Evolutionary conservation across 2,797 vertebrate genomes (phyloP).

Genomic region (Paratrypauchen microcephalus): DNA sequence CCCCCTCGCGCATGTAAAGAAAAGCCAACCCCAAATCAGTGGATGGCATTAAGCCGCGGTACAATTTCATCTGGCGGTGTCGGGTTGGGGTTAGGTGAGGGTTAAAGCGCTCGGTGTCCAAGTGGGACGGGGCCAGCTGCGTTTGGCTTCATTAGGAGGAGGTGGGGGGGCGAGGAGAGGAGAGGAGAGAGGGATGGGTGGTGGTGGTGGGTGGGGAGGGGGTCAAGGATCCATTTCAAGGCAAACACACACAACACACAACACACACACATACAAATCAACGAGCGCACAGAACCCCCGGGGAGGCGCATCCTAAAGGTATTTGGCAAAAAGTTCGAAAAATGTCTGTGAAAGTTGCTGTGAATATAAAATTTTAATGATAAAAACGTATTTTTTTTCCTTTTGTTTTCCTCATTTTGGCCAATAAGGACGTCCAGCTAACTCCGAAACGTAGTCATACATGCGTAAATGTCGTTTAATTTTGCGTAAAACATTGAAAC

Average conservation of each 20-base stretch:
- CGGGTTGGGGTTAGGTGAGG: conserved; percentile 98
- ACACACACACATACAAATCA: conserved; percentile 67
- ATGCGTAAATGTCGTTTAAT: too few species aligned
- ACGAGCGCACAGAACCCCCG: conserved; percentile 83
- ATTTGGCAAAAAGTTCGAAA: conserved; percentile 17
- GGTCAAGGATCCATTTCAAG: conserved; percentile 90
- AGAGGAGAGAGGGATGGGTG: background rate
- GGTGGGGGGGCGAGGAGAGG: conserved; percentile 56
- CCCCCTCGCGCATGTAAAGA: background rate
- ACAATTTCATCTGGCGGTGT: conserved; percentile 97
- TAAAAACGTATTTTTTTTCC: conserved; percentile 38
- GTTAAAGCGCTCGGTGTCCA: conserved; percentile 97
- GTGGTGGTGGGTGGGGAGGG: background rate
- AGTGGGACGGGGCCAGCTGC: conserved; percentile 96
- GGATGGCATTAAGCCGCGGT: conserved; percentile 95
- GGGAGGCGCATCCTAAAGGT: conserved; percentile 78
- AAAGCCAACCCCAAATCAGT: conserved; percentile 71
- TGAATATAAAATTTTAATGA: background rate
- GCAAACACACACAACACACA: conserved; percentile 65
- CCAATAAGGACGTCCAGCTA: too few species aligned
- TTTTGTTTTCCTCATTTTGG: conserved; percentile 1
- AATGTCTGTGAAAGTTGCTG: background rate
- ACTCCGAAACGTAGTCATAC: too few species aligned
- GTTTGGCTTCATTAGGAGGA: conserved; percentile 91
- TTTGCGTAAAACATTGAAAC: too few species aligned